Conservation (phyloP, 2,888 invertebrate genomes). For the Pachydiplax longipennis region DNA sequence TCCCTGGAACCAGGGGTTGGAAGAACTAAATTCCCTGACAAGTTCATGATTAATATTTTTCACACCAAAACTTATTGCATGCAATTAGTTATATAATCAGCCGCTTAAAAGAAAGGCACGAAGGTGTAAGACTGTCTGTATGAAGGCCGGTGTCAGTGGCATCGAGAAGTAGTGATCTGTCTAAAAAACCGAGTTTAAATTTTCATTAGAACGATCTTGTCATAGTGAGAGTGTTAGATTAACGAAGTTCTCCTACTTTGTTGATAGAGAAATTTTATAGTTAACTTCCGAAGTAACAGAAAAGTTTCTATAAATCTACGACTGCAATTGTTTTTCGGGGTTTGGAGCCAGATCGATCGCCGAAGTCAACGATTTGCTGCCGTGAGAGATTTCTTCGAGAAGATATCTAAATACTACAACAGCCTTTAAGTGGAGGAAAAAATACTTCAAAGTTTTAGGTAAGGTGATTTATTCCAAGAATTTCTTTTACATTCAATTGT, state of each 20-base stretch:
- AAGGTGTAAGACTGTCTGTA: background rate
- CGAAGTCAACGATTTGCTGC: background rate
- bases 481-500: too few relatives aligned
- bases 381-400: background rate
- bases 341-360: slow-evolving; percentile 3
- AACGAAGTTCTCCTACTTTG: background rate
- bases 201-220: background rate
- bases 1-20: background rate
- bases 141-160: background rate
- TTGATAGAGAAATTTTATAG: background rate
- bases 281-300: background rate
- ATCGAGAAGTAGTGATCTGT: background rate
- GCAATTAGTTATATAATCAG: background rate
- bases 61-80: background rate
- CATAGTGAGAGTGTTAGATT: background rate
- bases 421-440: background rate
- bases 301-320: background rate
- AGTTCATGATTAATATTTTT: background rate
- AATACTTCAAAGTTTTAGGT: background rate
- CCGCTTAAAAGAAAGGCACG: background rate
- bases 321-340: background rate
- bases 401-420: background rate
- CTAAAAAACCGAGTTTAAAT: background rate
- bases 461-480: background rate
- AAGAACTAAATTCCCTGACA: background rate